These are phyloP conservation scores for Ichneumon xanthorius DNA, from an alignment of 2,888 invertebrate species.

Conservation along the genomic window DNA sequence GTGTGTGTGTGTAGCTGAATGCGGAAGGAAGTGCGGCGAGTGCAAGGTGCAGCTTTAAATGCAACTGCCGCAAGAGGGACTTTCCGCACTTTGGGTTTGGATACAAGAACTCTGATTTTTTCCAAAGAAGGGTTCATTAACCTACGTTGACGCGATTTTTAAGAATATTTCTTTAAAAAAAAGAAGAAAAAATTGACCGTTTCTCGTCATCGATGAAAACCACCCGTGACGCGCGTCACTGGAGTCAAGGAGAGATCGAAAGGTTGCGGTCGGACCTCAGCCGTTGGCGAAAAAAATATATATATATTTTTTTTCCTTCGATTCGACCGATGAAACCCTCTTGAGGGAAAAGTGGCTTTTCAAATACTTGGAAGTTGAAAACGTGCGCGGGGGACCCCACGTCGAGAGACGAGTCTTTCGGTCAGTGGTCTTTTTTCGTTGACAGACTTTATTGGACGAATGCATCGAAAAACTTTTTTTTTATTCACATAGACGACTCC, in stretches of 20 bases:
- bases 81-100: slow-evolving; percentile 21
- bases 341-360: slow-evolving; percentile 76
- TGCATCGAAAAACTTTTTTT: slow-evolving; percentile 38
- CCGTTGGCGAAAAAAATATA: slow-evolving; percentile 57
- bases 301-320: slow-evolving; percentile 69
- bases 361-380: slow-evolving; percentile 71
- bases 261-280: slow-evolving; percentile 75
- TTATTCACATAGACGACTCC: slow-evolving; percentile 37
- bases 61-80: background rate
- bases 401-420: slow-evolving; percentile 73
- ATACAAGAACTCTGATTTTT: background rate
- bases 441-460: slow-evolving; percentile 51
- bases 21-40: slow-evolving; percentile 22
- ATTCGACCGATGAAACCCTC: slow-evolving; percentile 67
- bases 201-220: slow-evolving; percentile 25
- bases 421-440: slow-evolving; percentile 47
- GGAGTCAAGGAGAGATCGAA: slow-evolving; percentile 39
- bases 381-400: slow-evolving; percentile 79
- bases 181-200: slow-evolving; percentile 6
- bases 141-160: background rate
- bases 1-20: background rate
- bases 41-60: slow-evolving; percentile 21
- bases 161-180: slow-evolving; percentile 9
- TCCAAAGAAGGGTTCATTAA: slow-evolving; percentile 12
- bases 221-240: slow-evolving; percentile 56